phyloP scores from a whole-genome alignment of 1,140 invertebrate species.

The Diabrotica virgifera region DNA sequence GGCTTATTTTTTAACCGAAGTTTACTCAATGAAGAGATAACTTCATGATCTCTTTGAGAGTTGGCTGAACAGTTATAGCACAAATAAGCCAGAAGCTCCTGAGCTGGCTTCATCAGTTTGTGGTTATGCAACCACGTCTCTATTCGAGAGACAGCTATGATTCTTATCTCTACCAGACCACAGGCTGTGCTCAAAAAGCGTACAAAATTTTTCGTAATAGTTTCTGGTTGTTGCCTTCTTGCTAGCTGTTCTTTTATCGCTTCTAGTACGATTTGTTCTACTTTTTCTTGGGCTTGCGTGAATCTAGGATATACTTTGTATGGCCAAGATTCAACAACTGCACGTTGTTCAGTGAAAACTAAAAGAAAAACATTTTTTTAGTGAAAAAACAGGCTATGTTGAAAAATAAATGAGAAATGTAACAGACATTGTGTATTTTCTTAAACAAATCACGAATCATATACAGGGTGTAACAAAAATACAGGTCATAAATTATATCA shows the following conservation, averaged over 20 bases:
- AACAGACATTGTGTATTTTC: too few species aligned
- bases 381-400: too few species aligned
- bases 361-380: constrained; percentile 11
- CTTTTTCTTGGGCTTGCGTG: constrained; percentile 60
- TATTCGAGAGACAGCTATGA: constrained; percentile 75
- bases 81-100: constrained; percentile 89
- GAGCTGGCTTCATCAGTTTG: constrained; percentile 85
- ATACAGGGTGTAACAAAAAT: too few species aligned
- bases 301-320: constrained; percentile 58
- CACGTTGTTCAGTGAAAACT: constrained; percentile 52
- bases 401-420: too few species aligned
- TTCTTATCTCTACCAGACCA: constrained; percentile 82
- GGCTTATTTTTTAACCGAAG: constrained; percentile 92
- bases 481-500: too few species aligned
- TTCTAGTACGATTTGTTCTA: constrained; percentile 81
- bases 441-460: too few species aligned
- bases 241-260: constrained; percentile 84
- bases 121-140: constrained; percentile 96
- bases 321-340: constrained; percentile 45
- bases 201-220: constrained; percentile 84
- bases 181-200: constrained; percentile 79
- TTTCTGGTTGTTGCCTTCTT: constrained; percentile 78
- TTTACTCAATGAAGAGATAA: constrained; percentile 87
- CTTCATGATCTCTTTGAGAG: constrained; percentile 81
- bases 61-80: constrained; percentile 84